These are phyloP conservation scores for Drosophila tani DNA, from an alignment of 1,140 invertebrate species.

Conservation along the genomic window DNA sequence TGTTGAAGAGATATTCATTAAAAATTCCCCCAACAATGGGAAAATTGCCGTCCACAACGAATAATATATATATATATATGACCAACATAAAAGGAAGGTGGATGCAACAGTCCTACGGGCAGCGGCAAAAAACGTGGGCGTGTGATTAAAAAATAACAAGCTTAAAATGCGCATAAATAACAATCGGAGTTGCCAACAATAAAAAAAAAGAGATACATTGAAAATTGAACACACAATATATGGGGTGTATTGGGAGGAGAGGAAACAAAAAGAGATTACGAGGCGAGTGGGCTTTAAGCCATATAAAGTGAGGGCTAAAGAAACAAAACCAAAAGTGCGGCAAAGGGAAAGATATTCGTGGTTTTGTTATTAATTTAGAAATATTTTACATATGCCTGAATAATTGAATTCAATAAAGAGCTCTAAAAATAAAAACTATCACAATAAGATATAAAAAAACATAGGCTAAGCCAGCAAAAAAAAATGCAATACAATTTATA, in stretches of 20 bases:
- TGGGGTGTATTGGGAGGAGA: not conserved
- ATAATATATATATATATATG: not conserved
- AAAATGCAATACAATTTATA: not conserved
- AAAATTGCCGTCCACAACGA: slow-evolving; percentile 25
- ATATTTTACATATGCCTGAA: slow-evolving; percentile 6
- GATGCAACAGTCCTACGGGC: slow-evolving; percentile 25
- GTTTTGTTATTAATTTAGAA: slow-evolving; percentile 7
- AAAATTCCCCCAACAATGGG: slow-evolving; percentile 60
- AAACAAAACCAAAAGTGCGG: not conserved
- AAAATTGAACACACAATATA: slow-evolving; percentile 29
- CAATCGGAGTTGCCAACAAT: slow-evolving; percentile 33
- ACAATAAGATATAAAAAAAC: not conserved
- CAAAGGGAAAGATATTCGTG: not conserved
- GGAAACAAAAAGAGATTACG: not conserved
- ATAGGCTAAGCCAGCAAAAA: not conserved
- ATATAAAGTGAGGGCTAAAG: not conserved
- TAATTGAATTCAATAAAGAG: slow-evolving; percentile 6
- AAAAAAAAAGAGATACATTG: slow-evolving; percentile 9
- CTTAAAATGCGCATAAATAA: slow-evolving; percentile 79
- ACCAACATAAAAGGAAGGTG: not conserved
- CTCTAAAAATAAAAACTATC: too few relatives aligned
- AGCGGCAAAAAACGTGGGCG: slow-evolving; percentile 59
- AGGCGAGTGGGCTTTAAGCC: slow-evolving; percentile 5
- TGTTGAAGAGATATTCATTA: slow-evolving; percentile 73
- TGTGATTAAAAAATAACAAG: slow-evolving; percentile 80